phyloP scores from a whole-genome alignment of 2,797 vertebrate genomes.

The Zenarchopterus dispar region DNA sequence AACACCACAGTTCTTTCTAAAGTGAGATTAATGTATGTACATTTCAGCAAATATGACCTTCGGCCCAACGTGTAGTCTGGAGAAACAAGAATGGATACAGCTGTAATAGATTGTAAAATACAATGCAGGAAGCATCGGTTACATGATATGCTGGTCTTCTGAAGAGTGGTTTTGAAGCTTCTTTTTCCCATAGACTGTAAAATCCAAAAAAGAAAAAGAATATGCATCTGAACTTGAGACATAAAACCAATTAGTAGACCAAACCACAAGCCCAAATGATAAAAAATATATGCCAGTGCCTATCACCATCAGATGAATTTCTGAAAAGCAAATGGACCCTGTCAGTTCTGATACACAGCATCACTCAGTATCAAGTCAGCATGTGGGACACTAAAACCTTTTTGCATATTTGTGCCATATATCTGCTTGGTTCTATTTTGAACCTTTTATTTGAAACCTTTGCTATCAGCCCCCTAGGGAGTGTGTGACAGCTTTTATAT shows the following conservation, averaged over 20 bases:
- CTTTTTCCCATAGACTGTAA: no score
- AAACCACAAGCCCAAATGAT: slow-evolving; percentile 11
- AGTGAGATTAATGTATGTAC: no score
- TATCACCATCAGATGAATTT: slow-evolving; percentile 11
- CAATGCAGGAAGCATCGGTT: no score
- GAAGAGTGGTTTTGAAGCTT: no score
- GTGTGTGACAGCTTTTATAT: slow-evolving; percentile 53
- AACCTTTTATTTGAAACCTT: slow-evolving; percentile 56
- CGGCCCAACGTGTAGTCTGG: no score
- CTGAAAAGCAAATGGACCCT: slow-evolving; percentile 20
- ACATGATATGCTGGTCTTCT: no score
- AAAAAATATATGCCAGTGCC: slow-evolving; percentile 2
- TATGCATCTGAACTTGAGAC: not conserved
- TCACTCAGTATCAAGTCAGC: slow-evolving; percentile 25
- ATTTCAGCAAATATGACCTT: no score
- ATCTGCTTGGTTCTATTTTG: slow-evolving; percentile 23
- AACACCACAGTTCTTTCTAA: no score
- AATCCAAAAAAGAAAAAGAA: no score
- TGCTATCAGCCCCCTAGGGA: slow-evolving; percentile 43
- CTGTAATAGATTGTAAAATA: no score
- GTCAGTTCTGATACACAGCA: slow-evolving; percentile 1
- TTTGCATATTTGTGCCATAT: slow-evolving; percentile 33
- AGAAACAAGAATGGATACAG: no score
- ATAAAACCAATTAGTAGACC: slow-evolving; percentile 10
- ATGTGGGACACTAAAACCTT: slow-evolving; percentile 50